Evolutionary conservation across 2,888 invertebrate species (phyloP), one percentile per base, ranked within the genome.

Genomic region (Pyrochroa serraticornis): DNA sequence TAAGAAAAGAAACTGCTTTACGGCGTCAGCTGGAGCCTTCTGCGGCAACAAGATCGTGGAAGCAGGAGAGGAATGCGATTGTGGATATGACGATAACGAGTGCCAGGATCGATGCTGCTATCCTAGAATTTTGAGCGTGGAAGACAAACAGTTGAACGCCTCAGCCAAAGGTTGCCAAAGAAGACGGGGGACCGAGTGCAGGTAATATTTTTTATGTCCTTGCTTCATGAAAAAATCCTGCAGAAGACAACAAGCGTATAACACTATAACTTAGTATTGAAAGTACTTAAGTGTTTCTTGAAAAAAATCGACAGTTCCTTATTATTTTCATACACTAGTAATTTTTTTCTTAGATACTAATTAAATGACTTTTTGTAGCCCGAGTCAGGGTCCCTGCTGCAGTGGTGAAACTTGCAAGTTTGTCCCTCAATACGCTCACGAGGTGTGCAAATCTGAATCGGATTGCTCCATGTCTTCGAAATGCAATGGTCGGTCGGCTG

Each of bases 1-100:
- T 61, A 88, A 92, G 70, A 97, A 98, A 79, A 84, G 91, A 43
- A 96, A 97, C 81, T 98, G 97, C 75, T 95, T 99, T 79, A 89
- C 90, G 67, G 90, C 89, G n/a, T 89, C 91, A 9, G 90, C 88
- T 59, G 95, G 95, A 56, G 95, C 98, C 30, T 99, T 98, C 87
- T 99, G 99, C 80, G 99, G 99, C 51, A 99, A 99, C 81, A 97
- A 97, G 81, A 96, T 99, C 72, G 95, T 96, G 0, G 99, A 99
- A 78, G 92, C 90, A 22, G 96, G 94, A 43, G 99, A 99, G 80
- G 94, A 98, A 80, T 99, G 99, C 76, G 99, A 99, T 79, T 96
- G 95, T 74, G 95, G 95, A 14, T 98, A 95, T 77, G 92, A 93
- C 71, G 89, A 91, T 62, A 88, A 89, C 8, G 97, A 98, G 74